Evolutionary conservation across 2,797 vertebrate species (phyloP), one percentile per base, ranked within the genome.

Genomic region (Mus minutoides): DNA sequence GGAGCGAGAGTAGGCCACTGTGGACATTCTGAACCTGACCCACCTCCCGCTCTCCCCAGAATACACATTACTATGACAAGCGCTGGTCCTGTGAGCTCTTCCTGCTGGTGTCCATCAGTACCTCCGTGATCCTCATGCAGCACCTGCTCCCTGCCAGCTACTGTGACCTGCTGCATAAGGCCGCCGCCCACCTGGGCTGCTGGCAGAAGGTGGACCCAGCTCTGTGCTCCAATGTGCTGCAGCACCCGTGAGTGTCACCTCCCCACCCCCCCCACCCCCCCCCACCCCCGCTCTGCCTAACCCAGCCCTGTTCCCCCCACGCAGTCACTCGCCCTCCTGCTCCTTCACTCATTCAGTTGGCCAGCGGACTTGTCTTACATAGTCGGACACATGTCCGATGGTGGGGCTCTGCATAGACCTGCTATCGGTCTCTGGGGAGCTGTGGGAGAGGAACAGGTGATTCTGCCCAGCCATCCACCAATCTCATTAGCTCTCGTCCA

Each of bases 161-260:
- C 98, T 99, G 99, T 0, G 99, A 99, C 98, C 98, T 99, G 86
- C 99, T 99, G 29, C 99, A 99, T 97, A 99, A 99, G 94, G 99
- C 99, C 0, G 99, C 99, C 0, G 99, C 99, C 24, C 99, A 99
- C 97, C 98, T 99, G 96, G 99, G 99, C 98, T 99, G 99, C 98
- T 99, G 99, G 99, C 99, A 99, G 98, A 99, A 99, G 98, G 99
- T 99, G 16, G 99, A 99, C 94, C 99, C 99, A 0, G 99, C 99
- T 0, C 99, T 99, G 91, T 99, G 99, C 98, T 99, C 99, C 98
- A 99, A 99, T 0, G 99, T 99, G 96, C 99, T 99, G 3, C 99
- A 99, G 98, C 99, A 99, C 87, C 99, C 99, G 99, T 99, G 99
- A 95, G 99, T 94, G 17, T 92, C 77, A n/a, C n/a, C 40, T 1